Percentiles rank a stretch among this genome's conserved stretches.
Conservation (phyloP, 2,797 vertebrate species). For the Chelmon rostratus region DNA sequence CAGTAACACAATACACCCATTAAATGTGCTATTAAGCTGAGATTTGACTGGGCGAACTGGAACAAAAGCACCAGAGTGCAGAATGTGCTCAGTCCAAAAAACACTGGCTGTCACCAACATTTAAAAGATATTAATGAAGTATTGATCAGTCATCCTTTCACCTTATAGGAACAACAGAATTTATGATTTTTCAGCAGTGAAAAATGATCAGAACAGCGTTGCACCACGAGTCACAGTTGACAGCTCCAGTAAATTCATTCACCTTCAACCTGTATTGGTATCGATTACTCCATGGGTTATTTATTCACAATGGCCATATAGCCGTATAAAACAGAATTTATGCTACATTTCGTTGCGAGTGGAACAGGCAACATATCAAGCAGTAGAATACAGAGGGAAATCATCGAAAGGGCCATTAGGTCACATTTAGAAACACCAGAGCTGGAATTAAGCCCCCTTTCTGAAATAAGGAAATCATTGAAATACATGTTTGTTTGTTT, state of each 20-base stretch:
- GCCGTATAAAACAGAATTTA: constrained; percentile 41
- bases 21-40: not conserved
- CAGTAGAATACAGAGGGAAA: constrained; percentile 16
- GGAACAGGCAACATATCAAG: constrained; percentile 10
- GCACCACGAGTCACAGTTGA: constrained; percentile 19
- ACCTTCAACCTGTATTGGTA: constrained; percentile 41
- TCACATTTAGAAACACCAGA: constrained; percentile 11
- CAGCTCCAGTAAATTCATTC: constrained; percentile 44
- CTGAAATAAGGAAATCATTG: not conserved
- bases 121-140: constrained; percentile 16
- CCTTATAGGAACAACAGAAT: constrained; percentile 4
- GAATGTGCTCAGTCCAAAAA: not conserved
- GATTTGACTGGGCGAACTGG: not conserved
- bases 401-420: not conserved
- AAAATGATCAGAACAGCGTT: constrained; percentile 1
- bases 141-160: constrained; percentile 51
- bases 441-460: not conserved
- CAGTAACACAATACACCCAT: not conserved
- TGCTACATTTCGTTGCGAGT: constrained; percentile 4
- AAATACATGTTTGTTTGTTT: not conserved
- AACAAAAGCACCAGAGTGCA: not conserved
- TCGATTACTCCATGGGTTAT: constrained; percentile 57
- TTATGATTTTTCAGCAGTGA: constrained; percentile 34
- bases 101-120: not conserved
- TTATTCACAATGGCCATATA: constrained; percentile 39